Evolutionary conservation across 35 echinoderm and acorn worm genomes (phyloP).

Genomic region (Hemicentrotus pulcherrimus): DNA sequence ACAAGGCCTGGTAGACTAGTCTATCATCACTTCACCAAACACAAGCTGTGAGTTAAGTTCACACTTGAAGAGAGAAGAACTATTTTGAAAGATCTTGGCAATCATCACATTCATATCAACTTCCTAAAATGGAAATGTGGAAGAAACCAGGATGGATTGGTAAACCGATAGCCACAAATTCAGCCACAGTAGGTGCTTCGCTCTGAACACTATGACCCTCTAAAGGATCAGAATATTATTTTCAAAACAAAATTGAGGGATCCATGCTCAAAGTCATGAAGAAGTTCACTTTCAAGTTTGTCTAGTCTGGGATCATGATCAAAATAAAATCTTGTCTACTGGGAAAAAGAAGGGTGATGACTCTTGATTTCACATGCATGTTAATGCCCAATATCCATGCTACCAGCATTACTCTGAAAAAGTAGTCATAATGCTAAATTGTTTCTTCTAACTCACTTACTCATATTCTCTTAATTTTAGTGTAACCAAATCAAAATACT

Average conservation of each 20-base stretch:
- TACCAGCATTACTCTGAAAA: too few species aligned
- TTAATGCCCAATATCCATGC: too few species aligned
- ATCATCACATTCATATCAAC: neutral
- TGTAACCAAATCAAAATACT: neutral
- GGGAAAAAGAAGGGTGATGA: too few species aligned
- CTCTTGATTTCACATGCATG: too few species aligned
- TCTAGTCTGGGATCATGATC: neutral
- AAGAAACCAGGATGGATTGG: neutral
- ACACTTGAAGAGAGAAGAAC: neutral
- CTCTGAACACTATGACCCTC: neutral
- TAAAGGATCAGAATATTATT: neutral
- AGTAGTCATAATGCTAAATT: too few species aligned
- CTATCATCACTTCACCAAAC: neutral
- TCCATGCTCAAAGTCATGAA: neutral
- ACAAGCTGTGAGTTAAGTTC: conserved; percentile 15
- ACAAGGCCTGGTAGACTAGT: neutral
- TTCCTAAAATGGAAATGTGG: neutral
- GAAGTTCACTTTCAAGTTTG: neutral
- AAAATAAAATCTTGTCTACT: neutral
- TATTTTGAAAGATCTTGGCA: neutral
- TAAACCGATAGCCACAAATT: neutral
- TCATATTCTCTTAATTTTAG: neutral
- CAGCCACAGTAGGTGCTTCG: neutral
- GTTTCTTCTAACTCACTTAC: too few species aligned
- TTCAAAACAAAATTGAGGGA: neutral